A percentile compares a stretch with the other conserved stretches of the same genome.
Evolutionary conservation across 2,888 invertebrate species (phyloP).

Genomic region (Trichopoda pennipes): DNA sequence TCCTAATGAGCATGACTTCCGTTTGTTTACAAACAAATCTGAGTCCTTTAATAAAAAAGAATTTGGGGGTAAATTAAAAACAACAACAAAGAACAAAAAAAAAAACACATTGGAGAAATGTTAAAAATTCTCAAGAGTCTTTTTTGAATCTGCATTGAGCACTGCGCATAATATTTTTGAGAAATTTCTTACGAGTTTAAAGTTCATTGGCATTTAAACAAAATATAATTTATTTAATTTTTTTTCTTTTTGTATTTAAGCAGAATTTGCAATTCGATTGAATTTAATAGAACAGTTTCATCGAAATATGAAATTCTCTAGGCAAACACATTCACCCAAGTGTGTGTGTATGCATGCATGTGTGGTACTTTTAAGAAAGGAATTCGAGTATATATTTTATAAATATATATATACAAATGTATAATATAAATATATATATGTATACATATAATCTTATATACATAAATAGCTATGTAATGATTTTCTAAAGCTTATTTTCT

Average conservation of each 20-base stretch:
- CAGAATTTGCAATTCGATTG: no score
- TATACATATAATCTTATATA: no score
- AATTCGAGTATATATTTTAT: no score
- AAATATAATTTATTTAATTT: slow-evolving; percentile 11
- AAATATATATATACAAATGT: no score
- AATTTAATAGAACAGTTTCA: neutral
- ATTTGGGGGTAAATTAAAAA: slow-evolving; percentile 43
- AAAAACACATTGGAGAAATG: neutral
- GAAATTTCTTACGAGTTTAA: slow-evolving; percentile 60
- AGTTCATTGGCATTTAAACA: slow-evolving; percentile 64
- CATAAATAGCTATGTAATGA: no score
- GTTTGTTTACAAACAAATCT: slow-evolving; percentile 48
- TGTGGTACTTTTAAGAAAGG: no score
- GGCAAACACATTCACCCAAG: neutral
- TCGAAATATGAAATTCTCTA: neutral
- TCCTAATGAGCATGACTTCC: slow-evolving; percentile 58
- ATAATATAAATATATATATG: no score
- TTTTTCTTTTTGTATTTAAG: neutral
- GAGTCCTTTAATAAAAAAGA: slow-evolving; percentile 53
- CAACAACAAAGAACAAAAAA: no score
- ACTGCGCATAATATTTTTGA: slow-evolving; percentile 13
- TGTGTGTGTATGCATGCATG: no score
- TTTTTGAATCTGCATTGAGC: slow-evolving; percentile 13
- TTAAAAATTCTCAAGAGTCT: slow-evolving; percentile 21
- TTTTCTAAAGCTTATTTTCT: no score